phyloP scores from a whole-genome alignment of 1,140 invertebrate genomes.

The Habropoda laboriosa region DNA sequence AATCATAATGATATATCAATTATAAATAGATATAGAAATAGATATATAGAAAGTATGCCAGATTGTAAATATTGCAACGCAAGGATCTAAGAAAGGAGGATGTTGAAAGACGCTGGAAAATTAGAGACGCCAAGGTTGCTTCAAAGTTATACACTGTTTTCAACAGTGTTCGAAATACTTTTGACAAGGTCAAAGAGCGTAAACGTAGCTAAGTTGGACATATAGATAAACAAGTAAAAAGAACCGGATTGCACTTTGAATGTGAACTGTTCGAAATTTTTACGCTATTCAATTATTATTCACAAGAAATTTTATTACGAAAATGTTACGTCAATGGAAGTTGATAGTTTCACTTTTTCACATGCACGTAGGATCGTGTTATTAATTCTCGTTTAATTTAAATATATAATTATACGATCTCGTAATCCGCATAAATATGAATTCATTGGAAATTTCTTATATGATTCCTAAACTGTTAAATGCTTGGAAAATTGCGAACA shows the following conservation, averaged over 20 bases:
- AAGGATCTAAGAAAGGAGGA: not conserved
- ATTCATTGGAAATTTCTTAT: too few species aligned
- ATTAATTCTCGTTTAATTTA: too few species aligned
- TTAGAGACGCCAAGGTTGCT: not conserved
- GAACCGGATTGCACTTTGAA: too few species aligned
- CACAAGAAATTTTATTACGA: too few species aligned
- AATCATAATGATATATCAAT: too few species aligned
- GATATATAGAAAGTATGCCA: not conserved
- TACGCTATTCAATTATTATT: not conserved
- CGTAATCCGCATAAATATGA: too few species aligned
- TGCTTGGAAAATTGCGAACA: too few species aligned
- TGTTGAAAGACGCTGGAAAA: not conserved
- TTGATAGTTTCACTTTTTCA: too few species aligned
- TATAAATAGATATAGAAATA: not conserved
- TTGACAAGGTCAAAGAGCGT: not conserved
- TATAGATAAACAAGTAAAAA: not conserved
- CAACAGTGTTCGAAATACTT: not conserved
- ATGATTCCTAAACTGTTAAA: too few species aligned
- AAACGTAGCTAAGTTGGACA: not conserved
- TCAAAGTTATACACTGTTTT: not conserved
- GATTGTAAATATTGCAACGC: not conserved
- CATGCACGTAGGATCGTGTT: too few species aligned
- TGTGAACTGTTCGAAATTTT: not conserved
- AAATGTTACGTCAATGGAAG: too few species aligned
- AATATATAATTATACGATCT: too few species aligned